A percentile compares a stretch with the other conserved stretches of the same genome.
phyloP scores from a whole-genome alignment of 2,113 vertebrate species.

The Pseudorectes ferrugineus region DNA sequence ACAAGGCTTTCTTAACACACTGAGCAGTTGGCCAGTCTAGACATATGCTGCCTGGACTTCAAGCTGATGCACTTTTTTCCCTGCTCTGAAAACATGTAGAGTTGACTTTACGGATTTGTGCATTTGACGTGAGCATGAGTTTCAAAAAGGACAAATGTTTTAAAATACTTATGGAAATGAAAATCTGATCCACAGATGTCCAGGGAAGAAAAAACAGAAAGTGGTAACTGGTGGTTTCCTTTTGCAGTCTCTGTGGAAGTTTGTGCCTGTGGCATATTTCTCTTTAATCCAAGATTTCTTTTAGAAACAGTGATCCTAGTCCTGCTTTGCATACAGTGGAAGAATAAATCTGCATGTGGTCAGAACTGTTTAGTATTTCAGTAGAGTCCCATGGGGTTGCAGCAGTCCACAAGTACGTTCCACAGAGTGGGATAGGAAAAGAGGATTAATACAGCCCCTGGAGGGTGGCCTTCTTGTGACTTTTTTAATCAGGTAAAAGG shows the following conservation, averaged over 20 bases:
- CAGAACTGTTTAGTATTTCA: background rate
- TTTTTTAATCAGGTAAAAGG: constrained; percentile 16
- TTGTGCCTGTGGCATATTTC: background rate
- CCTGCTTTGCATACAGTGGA: background rate
- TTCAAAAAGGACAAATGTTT: background rate
- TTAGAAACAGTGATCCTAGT: background rate
- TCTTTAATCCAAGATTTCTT: background rate
- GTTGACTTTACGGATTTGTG: background rate
- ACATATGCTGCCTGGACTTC: background rate
- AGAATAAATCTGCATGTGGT: constrained; percentile 12
- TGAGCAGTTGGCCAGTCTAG: background rate
- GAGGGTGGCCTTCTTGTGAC: background rate
- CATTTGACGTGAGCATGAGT: background rate
- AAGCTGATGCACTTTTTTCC: background rate
- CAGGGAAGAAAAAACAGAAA: background rate
- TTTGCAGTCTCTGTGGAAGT: background rate
- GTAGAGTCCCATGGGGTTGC: background rate
- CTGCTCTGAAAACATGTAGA: background rate
- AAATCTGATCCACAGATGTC: background rate
- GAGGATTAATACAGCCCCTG: background rate
- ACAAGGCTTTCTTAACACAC: background rate
- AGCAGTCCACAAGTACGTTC: background rate
- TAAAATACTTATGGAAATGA: background rate
- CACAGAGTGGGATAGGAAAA: background rate
- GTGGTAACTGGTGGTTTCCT: background rate